Evolutionary conservation across 2,113 vertebrate species (phyloP), one percentile per base, ranked within the genome.

Genomic region (Tachycineta bicolor): DNA sequence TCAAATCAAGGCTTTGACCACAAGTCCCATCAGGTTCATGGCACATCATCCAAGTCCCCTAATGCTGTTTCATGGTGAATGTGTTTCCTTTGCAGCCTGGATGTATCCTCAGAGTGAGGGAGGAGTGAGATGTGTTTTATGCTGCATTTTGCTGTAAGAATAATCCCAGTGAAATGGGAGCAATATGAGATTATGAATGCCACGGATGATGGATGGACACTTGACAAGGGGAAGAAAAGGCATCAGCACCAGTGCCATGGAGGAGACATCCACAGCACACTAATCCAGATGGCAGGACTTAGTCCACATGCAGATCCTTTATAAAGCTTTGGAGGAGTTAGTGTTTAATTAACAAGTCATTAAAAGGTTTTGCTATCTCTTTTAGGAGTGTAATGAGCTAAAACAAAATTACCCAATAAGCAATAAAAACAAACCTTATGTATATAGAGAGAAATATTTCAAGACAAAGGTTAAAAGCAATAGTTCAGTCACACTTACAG

Each of bases 221-320:
- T 20, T 33, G 56, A 58, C 39, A 63, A 77, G 29, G 24, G 68
- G 29, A 62, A 59, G 22, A 62, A 31, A 83, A 74, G 15, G 14
- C 53, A 75, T n/a, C 33, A 64, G n/a, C 17, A 31, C 12, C 28
- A 33, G 34, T 10, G 29, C 31, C 37, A 20, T 14, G 33, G n/a
- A 43, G 43, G 50, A 64, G 47, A 62, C 1, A 2, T 9, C 28
- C 68, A 55, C 3, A n/a, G 33, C 9, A 26, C 1, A 1, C 14
- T 33, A 34, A 33, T 41, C 24, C 62, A 55, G 84, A 58, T 26
- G 23, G 39, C 29, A 93, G 43, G 68, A 75, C 43, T 56, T 11
- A 95, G 19, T 12, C 31, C 39, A 26, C 39, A 6, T 44, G 22
- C 21, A 44, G 11, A 34, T 75, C 47, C n/a, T 74, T 50, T n/a